Conservation (phyloP, 2,888 invertebrate genomes). For the Drosophila sordidula region DNA sequence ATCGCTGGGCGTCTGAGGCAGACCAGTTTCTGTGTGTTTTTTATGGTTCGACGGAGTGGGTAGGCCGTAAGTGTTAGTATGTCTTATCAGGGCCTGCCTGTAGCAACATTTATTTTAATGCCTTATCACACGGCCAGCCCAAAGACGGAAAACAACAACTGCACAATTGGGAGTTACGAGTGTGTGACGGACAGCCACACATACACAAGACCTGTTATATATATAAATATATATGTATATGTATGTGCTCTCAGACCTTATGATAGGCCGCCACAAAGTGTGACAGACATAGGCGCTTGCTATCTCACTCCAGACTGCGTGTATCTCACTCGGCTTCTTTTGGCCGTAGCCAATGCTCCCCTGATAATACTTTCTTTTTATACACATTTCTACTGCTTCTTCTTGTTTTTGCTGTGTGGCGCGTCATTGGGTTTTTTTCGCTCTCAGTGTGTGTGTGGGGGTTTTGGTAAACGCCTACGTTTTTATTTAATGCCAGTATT, state of each 20-base stretch:
- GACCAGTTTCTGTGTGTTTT: slow-evolving; percentile 36
- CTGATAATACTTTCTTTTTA: slow-evolving; percentile 59
- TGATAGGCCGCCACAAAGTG: slow-evolving; percentile 52
- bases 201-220: slow-evolving; percentile 4
- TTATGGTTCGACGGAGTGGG: slow-evolving; percentile 32
- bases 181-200: slow-evolving; percentile 59
- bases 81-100: slow-evolving; percentile 75
- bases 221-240: neutral
- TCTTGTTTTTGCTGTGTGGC: slow-evolving; percentile 14
- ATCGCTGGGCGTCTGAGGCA: slow-evolving; percentile 54
- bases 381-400: neutral
- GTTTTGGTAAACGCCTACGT: slow-evolving; percentile 78
- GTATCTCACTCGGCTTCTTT: slow-evolving; percentile 14
- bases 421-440: slow-evolving; percentile 38
- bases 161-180: slow-evolving; percentile 80
- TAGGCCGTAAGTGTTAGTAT: slow-evolving; percentile 42
- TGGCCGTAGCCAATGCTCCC: slow-evolving; percentile 42
- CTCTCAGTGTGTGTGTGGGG: slow-evolving; percentile 12
- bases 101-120: slow-evolving; percentile 80
- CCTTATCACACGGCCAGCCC: slow-evolving; percentile 70
- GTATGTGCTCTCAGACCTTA: slow-evolving; percentile 34
- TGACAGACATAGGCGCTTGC: slow-evolving; percentile 37
- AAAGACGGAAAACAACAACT: slow-evolving; percentile 48
- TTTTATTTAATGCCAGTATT: slow-evolving; percentile 72
- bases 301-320: slow-evolving; percentile 29